phyloP scores from a whole-genome alignment of 2,888 invertebrate species.

The Strigamia crassipes region DNA sequence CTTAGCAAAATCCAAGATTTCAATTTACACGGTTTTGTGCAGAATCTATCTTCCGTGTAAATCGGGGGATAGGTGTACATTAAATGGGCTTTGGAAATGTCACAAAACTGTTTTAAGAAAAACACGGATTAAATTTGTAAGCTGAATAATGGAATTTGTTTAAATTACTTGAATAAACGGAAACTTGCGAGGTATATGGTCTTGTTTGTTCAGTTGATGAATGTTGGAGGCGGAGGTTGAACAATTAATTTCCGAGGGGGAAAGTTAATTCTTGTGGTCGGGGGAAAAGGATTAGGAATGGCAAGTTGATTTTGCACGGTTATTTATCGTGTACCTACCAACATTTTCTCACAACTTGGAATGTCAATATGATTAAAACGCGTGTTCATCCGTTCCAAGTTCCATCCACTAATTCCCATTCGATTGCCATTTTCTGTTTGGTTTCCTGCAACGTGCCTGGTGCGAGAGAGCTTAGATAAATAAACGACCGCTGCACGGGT shows the following conservation, averaged over 20 bases:
- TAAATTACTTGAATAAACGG: neutral
- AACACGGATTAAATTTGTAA: too few relatives aligned
- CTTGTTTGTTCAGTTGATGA: neutral
- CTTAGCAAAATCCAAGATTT: too few relatives aligned
- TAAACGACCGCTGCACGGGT: neutral
- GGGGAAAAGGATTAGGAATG: neutral
- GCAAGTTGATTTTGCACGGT: slow-evolving; percentile 2
- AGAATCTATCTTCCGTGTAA: too few relatives aligned
- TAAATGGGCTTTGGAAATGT: too few relatives aligned
- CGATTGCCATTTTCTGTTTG: neutral
- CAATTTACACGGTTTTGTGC: too few relatives aligned
- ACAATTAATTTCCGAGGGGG: neutral
- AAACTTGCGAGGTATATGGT: neutral
- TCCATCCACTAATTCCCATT: slow-evolving; percentile 6
- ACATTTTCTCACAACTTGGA: neutral
- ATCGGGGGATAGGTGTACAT: too few relatives aligned
- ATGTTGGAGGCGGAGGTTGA: neutral
- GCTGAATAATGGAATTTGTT: too few relatives aligned
- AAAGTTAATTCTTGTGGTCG: slow-evolving; percentile 11
- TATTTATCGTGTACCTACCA: neutral
- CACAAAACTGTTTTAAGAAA: too few relatives aligned
- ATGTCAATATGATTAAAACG: slow-evolving; percentile 12
- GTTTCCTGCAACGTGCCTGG: neutral
- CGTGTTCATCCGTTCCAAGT: neutral
- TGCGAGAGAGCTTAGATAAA: neutral